phyloP scores from a whole-genome alignment of 2,113 vertebrate genomes.

The Pavo muticus region DNA sequence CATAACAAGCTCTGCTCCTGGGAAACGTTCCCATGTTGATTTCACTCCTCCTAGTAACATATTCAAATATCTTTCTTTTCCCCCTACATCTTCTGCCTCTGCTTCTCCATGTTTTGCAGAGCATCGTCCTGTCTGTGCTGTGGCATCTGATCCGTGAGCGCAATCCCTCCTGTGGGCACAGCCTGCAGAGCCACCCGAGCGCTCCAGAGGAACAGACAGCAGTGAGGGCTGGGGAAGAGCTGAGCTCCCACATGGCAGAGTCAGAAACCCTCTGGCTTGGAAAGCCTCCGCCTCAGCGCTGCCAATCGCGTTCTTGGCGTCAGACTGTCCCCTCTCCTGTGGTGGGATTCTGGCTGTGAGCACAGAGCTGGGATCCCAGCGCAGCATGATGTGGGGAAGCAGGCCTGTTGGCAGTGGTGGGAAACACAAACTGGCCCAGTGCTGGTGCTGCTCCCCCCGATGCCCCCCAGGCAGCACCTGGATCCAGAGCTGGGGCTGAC shows the following conservation, averaged over 20 bases:
- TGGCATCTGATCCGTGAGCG: not conserved
- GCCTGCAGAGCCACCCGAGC: accelerated
- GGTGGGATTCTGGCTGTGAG: not conserved
- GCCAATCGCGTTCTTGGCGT: accelerated
- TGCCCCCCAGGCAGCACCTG: not conserved
- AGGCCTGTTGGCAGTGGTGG: not conserved
- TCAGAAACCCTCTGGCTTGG: not conserved
- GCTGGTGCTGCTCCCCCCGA: not conserved
- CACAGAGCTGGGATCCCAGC: not conserved
- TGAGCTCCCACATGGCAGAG: not conserved
- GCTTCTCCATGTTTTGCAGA: not conserved
- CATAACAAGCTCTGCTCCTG: constrained; percentile 22
- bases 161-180: not conserved
- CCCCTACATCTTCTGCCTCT: not conserved
- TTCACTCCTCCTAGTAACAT: constrained; percentile 32
- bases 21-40: constrained; percentile 48
- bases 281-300: not conserved
- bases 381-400: accelerated
- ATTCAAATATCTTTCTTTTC: not conserved
- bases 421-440: not conserved
- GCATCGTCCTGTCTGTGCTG: not conserved
- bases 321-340: not conserved
- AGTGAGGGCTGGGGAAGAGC: not conserved
- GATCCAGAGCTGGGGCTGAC: accelerated
- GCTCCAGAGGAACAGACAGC: not conserved